These are phyloP conservation scores for Pegea sp. DNA, from an alignment of 23 tunicate species.

Conservation along the genomic window DNA sequence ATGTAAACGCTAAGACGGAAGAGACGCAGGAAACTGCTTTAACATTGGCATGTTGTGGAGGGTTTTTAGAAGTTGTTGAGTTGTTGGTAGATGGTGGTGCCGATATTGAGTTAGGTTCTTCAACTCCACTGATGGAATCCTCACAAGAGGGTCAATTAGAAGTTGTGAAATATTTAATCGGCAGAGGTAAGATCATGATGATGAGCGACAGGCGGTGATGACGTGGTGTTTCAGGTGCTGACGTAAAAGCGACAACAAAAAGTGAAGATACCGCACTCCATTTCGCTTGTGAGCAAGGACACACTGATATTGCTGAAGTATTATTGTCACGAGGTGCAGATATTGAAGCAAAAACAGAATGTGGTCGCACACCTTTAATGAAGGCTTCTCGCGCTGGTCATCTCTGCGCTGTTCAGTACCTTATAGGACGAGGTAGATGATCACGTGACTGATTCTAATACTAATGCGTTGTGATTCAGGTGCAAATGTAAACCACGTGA, in stretches of 20 bases:
- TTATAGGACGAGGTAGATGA: conserved; percentile 32
- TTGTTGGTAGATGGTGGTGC: conserved; percentile 65
- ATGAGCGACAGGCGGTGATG: neutral
- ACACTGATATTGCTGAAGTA: conserved; percentile 64
- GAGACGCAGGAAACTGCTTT: conserved; percentile 96
- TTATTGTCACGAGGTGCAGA: conserved; percentile 61
- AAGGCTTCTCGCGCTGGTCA: conserved; percentile 91
- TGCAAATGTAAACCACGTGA: conserved; percentile 71
- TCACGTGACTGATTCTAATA: neutral
- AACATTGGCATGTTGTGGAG: conserved; percentile 89
- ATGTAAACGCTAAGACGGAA: conserved; percentile 76
- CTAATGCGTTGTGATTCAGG: conserved; percentile 20
- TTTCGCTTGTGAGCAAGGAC: conserved; percentile 92
- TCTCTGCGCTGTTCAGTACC: conserved; percentile 70
- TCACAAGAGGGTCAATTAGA: conserved; percentile 92
- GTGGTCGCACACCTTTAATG: conserved; percentile 99
- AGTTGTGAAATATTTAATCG: conserved; percentile 42
- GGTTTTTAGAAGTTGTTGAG: conserved; percentile 69
- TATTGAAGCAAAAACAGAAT: conserved; percentile 86
- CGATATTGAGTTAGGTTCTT: conserved; percentile 72
- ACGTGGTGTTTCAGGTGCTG: conserved; percentile 39
- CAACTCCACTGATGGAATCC: conserved; percentile 98
- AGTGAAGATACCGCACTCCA: conserved; percentile 94
- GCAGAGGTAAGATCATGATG: conserved; percentile 15
- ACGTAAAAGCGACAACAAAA: conserved; percentile 55